These are phyloP conservation scores for Aplocera efformata DNA, from an alignment of 2,888 invertebrate genomes.

Conservation along the genomic window DNA sequence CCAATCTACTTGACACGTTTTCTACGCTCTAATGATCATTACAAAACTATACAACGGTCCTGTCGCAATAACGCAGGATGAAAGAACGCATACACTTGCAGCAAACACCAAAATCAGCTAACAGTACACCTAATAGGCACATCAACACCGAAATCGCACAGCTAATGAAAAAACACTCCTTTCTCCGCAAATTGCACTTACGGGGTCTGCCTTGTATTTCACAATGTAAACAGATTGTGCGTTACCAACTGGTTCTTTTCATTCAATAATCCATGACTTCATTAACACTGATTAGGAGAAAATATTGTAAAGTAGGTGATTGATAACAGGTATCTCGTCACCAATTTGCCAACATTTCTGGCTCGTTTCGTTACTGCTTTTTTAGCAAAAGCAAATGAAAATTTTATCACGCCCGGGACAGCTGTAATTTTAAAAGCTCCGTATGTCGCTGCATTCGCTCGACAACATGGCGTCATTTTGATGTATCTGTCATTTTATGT, in stretches of 20 bases:
- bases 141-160: conserved; percentile 51
- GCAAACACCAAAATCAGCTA: conserved; percentile 41
- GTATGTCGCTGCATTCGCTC: no score
- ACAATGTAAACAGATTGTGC: conserved; percentile 71
- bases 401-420: no score
- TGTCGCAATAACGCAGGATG: conserved; percentile 44
- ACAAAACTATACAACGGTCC: conserved; percentile 62
- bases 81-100: conserved; percentile 13
- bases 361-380: conserved; percentile 65
- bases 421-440: no score
- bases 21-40: conserved; percentile 75
- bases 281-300: conserved; percentile 31
- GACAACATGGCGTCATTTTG: no score
- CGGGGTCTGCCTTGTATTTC: conserved; percentile 49
- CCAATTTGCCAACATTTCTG: conserved; percentile 76
- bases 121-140: conserved; percentile 56
- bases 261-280: conserved; percentile 33
- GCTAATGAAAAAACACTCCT: conserved; percentile 58
- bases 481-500: no score
- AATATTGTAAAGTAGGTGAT: conserved; percentile 40
- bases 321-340: conserved; percentile 63
- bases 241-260: conserved; percentile 39
- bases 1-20: conserved; percentile 71
- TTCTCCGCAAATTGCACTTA: conserved; percentile 57
- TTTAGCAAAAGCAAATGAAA: conserved; percentile 62